Evolutionary conservation across 1,140 invertebrate species (phyloP).

Genomic region (Heliconius congener): DNA sequence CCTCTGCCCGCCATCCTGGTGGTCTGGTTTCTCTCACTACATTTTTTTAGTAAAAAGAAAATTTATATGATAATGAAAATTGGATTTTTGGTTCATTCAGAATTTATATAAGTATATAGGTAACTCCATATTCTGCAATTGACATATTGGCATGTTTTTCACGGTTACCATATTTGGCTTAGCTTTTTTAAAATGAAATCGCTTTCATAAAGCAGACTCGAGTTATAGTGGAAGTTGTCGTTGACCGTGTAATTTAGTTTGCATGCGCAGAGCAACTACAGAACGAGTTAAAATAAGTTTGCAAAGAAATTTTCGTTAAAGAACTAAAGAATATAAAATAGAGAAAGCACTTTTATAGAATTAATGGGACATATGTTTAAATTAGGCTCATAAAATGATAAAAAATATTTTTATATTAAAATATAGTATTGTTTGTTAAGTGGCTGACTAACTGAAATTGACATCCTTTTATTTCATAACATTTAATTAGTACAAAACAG

Average conservation of each 20-base stretch:
- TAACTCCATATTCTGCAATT: not conserved
- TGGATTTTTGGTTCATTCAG: no score
- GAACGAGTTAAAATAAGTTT: conserved; percentile 12
- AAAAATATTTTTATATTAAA: not conserved
- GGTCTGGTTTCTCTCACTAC: not conserved
- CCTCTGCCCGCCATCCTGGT: not conserved
- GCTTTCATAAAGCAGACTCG: conserved; percentile 6
- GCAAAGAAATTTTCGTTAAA: conserved; percentile 5
- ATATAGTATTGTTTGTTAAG: no score
- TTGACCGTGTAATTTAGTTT: conserved; percentile 14
- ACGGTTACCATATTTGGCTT: not conserved
- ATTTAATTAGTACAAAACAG: no score
- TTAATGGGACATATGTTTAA: not conserved
- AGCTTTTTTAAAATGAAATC: not conserved
- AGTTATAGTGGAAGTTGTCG: conserved; percentile 12
- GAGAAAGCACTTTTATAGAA: not conserved
- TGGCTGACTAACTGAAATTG: no score
- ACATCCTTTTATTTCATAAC: no score
- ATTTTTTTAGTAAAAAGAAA: not conserved
- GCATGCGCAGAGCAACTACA: conserved; percentile 11
- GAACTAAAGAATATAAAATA: conserved; percentile 2
- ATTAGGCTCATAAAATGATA: not conserved
- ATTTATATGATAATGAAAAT: no score
- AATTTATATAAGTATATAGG: not conserved
- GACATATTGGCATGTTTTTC: not conserved